phyloP scores from a whole-genome alignment of 37 sponge, comb jelly and placozoan genomes.

The Ephydatia muelleri region DNA sequence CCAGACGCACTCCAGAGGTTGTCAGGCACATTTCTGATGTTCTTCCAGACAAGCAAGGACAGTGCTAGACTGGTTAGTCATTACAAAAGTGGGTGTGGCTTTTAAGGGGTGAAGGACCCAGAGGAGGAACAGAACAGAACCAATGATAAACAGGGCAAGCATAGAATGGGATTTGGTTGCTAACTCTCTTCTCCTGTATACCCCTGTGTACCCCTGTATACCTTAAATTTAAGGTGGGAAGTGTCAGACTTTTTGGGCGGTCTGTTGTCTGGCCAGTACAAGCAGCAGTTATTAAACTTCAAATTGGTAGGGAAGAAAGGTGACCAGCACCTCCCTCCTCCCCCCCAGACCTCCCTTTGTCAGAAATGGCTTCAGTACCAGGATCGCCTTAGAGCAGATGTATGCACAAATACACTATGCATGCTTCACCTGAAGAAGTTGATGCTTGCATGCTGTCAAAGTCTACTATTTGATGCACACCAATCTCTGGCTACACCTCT shows the following conservation, averaged over 20 bases:
- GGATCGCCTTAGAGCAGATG: neutral
- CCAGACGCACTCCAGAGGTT: constrained; percentile 5
- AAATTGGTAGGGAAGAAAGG: neutral
- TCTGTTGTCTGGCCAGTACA: too few relatives aligned
- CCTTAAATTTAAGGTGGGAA: too few relatives aligned
- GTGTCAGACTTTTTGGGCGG: too few relatives aligned
- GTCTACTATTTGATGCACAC: neutral
- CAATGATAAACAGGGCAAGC: neutral
- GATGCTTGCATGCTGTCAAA: neutral
- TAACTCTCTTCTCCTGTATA: neutral
- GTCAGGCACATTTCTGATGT: constrained; percentile 6
- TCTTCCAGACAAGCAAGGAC: constrained; percentile 40
- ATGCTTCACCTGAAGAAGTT: constrained; percentile 6
- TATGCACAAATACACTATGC: neutral
- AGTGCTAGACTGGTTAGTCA: constrained; percentile 45
- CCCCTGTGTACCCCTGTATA: too few relatives aligned
- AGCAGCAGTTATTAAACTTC: too few relatives aligned
- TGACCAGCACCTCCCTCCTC: neutral
- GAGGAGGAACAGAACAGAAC: too few relatives aligned
- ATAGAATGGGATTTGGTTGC: neutral
- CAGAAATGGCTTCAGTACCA: constrained; percentile 64
- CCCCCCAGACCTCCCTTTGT: constrained; percentile 40
- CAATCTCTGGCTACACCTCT: constrained; percentile 44
- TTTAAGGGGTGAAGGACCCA: too few relatives aligned
- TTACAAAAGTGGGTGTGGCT: neutral